Conservation (phyloP, 2,113 vertebrate species). For the Plotosus lineatus region DNA sequence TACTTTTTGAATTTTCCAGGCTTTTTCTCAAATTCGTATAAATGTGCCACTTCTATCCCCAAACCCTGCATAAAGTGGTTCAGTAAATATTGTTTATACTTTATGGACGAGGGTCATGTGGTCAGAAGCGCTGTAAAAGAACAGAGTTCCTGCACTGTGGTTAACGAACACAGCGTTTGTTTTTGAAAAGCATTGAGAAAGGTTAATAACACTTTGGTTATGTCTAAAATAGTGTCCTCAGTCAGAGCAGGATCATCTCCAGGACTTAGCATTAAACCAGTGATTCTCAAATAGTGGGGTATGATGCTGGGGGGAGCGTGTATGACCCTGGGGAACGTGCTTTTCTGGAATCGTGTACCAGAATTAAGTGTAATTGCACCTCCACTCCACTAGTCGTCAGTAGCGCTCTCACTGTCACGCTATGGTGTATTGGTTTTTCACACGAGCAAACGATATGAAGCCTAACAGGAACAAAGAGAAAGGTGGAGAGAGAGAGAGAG, state of each 20-base stretch:
- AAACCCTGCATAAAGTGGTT: constrained; percentile 35
- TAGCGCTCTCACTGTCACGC: too few species aligned
- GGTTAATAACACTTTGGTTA: not conserved
- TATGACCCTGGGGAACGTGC: too few species aligned
- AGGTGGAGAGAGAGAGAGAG: too few species aligned
- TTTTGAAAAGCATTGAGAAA: constrained; percentile 50
- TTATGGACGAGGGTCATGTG: constrained; percentile 23
- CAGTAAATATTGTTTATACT: constrained; percentile 28
- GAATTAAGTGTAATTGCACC: too few species aligned
- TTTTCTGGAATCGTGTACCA: too few species aligned
- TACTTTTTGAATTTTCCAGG: not conserved
- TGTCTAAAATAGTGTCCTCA: constrained; percentile 71
- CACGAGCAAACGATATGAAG: too few species aligned
- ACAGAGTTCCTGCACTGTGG: constrained; percentile 62
- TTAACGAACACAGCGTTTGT: constrained; percentile 75
- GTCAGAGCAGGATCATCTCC: constrained; percentile 65
- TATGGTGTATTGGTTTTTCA: too few species aligned
- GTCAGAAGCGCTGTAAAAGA: constrained; percentile 32
- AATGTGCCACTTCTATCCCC: not conserved
- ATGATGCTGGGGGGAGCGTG: too few species aligned
- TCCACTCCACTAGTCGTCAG: too few species aligned
- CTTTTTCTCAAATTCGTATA: not conserved
- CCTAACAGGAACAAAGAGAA: too few species aligned
- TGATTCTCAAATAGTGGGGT: too few species aligned
- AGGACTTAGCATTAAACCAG: constrained; percentile 27